Evolutionary conservation across 2,797 vertebrate genomes (phyloP).

Genomic region (Urosaurus nigricauda): DNA sequence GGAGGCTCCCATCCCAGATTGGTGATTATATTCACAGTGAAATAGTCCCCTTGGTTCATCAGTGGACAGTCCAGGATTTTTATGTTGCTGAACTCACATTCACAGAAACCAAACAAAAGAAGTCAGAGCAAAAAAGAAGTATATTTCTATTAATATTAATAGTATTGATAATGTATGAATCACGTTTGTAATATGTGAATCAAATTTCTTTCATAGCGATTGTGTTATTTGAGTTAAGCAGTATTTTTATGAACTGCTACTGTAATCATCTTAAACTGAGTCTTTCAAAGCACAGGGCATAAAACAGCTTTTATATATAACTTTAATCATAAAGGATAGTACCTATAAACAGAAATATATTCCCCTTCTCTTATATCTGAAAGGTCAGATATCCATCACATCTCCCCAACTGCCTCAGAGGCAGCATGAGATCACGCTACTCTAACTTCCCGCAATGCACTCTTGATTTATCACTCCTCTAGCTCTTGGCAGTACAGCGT

Average conservation of each 20-base stretch:
- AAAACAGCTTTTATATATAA: slow-evolving; percentile 36
- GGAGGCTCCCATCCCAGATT: too few species aligned
- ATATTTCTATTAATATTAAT: not conserved
- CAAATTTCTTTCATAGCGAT: slow-evolving; percentile 15
- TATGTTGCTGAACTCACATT: slow-evolving; percentile 42
- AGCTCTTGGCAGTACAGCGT: not conserved
- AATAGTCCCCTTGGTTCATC: fast-evolving
- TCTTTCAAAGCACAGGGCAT: slow-evolving; percentile 20
- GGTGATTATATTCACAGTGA: not conserved
- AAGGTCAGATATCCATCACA: slow-evolving; percentile 37
- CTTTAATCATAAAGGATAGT: slow-evolving; percentile 42
- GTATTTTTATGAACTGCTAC: slow-evolving; percentile 19
- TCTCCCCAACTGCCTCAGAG: not conserved
- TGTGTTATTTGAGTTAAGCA: not conserved
- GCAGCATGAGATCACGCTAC: slow-evolving; percentile 17
- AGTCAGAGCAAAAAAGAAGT: not conserved
- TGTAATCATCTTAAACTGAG: slow-evolving; percentile 38
- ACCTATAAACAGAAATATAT: slow-evolving; percentile 26
- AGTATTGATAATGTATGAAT: not conserved
- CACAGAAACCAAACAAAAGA: not conserved
- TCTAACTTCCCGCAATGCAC: not conserved
- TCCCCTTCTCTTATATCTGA: slow-evolving; percentile 10
- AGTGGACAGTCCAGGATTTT: slow-evolving; percentile 1
- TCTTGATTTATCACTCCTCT: slow-evolving; percentile 21
- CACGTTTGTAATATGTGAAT: slow-evolving; percentile 4